phyloP scores from a whole-genome alignment of 53 echinoderm and acorn worm species.

The Pentamera pediparva region DNA sequence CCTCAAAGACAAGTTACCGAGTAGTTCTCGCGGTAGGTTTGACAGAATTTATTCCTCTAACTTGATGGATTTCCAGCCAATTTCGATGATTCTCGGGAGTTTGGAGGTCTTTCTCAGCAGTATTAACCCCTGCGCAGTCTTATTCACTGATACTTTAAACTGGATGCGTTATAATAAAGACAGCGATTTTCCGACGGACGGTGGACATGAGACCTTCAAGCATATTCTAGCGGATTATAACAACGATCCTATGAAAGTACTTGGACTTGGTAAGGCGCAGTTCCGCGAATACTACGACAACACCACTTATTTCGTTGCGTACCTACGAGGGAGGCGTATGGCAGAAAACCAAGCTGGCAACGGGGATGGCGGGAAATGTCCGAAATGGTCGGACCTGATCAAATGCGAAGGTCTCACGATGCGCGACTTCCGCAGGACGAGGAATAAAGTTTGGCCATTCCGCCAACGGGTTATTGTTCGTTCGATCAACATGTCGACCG shows the following conservation, averaged over 20 bases:
- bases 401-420: constrained; percentile 40
- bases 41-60: constrained; percentile 16
- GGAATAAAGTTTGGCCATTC: constrained; percentile 58
- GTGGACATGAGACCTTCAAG: too few relatives aligned
- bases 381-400: constrained; percentile 36
- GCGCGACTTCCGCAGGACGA: constrained; percentile 49
- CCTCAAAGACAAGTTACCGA: too few relatives aligned
- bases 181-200: too few relatives aligned
- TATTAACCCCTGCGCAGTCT: neutral
- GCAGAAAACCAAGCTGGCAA: neutral
- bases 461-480: neutral
- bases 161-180: too few relatives aligned
- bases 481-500: neutral
- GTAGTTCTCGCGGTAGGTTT: neutral
- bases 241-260: too few relatives aligned
- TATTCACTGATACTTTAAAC: constrained; percentile 8
- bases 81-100: neutral
- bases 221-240: too few relatives aligned
- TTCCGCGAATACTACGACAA: constrained; percentile 43
- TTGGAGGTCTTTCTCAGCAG: neutral
- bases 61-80: neutral
- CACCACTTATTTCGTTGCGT: constrained; percentile 48
- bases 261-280: too few relatives aligned
- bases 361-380: neutral
- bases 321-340: constrained; percentile 47